phyloP scores from a whole-genome alignment of 2,888 invertebrate species.

The Idaea dimidiata region DNA sequence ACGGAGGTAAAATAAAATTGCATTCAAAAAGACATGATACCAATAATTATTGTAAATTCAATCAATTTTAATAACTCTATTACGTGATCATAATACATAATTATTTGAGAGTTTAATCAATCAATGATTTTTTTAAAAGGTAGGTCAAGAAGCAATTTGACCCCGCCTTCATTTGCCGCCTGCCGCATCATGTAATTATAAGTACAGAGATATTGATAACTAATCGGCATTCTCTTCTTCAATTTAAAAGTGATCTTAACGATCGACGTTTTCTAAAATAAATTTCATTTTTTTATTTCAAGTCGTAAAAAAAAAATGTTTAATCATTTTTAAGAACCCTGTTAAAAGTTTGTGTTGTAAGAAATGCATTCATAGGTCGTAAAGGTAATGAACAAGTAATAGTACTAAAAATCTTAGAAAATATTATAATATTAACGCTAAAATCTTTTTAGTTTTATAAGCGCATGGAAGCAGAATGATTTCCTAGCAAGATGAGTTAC shows the following conservation, averaged over 20 bases:
- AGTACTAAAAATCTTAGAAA: too few relatives aligned
- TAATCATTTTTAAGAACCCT: too few relatives aligned
- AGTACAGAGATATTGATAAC: neutral
- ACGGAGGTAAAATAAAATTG: conserved; percentile 6
- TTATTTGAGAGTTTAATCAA: conserved; percentile 15
- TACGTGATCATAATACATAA: conserved; percentile 17
- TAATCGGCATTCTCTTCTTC: neutral
- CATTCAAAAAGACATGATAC: conserved; percentile 13
- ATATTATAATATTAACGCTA: too few relatives aligned
- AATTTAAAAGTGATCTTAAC: neutral
- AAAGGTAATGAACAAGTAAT: too few relatives aligned
- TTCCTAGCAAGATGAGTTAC: too few relatives aligned
- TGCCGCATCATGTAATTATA: neutral
- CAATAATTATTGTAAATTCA: conserved; percentile 13
- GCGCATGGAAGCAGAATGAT: too few relatives aligned
- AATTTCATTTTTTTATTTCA: too few relatives aligned
- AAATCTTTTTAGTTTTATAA: too few relatives aligned
- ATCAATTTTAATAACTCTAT: conserved; percentile 16
- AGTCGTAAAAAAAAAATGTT: too few relatives aligned
- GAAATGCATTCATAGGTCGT: too few relatives aligned
- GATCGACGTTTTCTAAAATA: too few relatives aligned
- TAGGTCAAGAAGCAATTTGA: conserved; percentile 23
- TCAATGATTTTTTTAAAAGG: conserved; percentile 20
- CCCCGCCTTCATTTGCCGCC: conserved; percentile 6
- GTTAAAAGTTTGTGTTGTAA: too few relatives aligned